These are phyloP conservation scores for Dioctria linearis DNA, from an alignment of 2,888 invertebrate genomes.

Conservation along the genomic window DNA sequence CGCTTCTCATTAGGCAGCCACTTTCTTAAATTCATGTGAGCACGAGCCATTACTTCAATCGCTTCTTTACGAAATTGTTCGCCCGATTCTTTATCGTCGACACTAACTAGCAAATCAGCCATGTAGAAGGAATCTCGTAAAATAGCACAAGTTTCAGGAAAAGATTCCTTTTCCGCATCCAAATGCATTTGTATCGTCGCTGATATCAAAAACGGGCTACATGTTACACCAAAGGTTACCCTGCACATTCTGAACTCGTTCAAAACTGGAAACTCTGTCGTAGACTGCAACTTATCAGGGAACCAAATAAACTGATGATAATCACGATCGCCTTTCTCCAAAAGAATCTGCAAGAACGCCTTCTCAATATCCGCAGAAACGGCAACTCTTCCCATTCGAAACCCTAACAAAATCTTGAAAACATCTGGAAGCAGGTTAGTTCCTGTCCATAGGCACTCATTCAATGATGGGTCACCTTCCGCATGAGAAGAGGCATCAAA, in stretches of 20 bases:
- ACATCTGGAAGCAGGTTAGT: neutral
- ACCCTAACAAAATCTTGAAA: neutral
- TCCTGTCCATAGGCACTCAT: no score
- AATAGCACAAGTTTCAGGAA: no score
- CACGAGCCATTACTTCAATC: conserved; percentile 5
- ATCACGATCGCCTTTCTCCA: neutral
- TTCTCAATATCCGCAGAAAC: no score
- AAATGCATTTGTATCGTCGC: neutral
- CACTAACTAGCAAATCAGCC: conserved; percentile 28
- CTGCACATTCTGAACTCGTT: neutral
- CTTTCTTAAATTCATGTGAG: conserved; percentile 25
- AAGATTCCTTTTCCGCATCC: no score
- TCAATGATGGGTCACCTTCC: no score
- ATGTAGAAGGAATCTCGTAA: no score
- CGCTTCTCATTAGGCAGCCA: neutral
- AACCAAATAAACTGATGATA: neutral
- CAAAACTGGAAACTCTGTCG: neutral
- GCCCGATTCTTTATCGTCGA: neutral
- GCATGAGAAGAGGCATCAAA: no score
- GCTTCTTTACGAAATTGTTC: conserved; percentile 11
- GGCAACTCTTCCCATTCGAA: neutral
- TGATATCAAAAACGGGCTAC: conserved; percentile 1
- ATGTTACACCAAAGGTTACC: neutral
- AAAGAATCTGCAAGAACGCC: neutral
- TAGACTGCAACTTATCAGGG: neutral